These are phyloP conservation scores for Crypturellus undulatus DNA, from an alignment of 2,113 vertebrate species.

Conservation along the genomic window DNA sequence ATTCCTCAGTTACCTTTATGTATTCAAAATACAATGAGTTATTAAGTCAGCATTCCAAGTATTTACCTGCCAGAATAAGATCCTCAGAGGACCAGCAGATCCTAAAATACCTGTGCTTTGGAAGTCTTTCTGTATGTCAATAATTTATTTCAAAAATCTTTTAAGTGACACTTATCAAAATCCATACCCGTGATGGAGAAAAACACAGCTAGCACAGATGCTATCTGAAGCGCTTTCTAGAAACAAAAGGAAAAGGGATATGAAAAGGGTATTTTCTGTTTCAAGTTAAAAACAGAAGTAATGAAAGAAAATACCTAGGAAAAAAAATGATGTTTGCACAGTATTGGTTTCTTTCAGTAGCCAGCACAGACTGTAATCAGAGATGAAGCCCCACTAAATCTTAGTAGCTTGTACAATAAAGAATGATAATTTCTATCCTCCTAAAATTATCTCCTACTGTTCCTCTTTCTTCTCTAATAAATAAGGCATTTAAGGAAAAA, in stretches of 20 bases:
- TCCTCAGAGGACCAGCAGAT: background rate
- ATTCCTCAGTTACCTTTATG: background rate
- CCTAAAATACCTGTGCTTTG: background rate
- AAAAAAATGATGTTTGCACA: background rate
- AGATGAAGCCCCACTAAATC: background rate
- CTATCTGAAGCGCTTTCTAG: background rate
- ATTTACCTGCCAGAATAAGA: background rate
- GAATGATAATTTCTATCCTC: background rate
- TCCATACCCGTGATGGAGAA: background rate
- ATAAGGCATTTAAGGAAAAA: conserved; percentile 4
- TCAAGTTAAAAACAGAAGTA: background rate
- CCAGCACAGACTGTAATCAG: background rate
- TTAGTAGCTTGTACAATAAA: background rate
- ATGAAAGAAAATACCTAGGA: background rate
- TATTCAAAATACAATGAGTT: no score
- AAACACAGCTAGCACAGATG: background rate
- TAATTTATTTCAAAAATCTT: background rate
- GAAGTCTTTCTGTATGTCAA: background rate
- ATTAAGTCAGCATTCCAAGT: background rate
- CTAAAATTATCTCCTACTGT: conserved; percentile 3
- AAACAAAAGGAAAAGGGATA: background rate
- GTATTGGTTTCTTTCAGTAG: background rate
- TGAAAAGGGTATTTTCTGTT: background rate
- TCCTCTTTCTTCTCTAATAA: background rate
- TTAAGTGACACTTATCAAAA: background rate